A percentile compares a stretch with the other conserved stretches of the same genome.
Conservation (phyloP, 2,888 invertebrate genomes). For the Acrobasis repandana region DNA sequence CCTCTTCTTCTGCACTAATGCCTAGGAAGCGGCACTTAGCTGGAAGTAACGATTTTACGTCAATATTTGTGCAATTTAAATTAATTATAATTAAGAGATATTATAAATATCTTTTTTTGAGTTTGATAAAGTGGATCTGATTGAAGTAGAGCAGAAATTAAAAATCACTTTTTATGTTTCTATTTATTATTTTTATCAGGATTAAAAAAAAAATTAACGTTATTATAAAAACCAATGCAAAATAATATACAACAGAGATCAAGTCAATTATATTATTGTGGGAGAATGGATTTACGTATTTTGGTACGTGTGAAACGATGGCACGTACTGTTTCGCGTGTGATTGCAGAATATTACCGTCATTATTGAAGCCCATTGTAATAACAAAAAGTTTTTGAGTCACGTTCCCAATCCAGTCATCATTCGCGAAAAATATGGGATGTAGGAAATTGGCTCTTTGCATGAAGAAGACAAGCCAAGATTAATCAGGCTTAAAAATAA, state of each 20-base stretch:
- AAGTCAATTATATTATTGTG: slow-evolving; percentile 6
- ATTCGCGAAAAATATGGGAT: background rate
- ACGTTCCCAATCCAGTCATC: slow-evolving; percentile 6
- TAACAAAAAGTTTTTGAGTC: slow-evolving; percentile 16
- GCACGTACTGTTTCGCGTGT: slow-evolving; percentile 49
- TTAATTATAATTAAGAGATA: no score
- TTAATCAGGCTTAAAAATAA: no score
- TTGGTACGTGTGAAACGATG: slow-evolving; percentile 51
- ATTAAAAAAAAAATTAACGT: background rate
- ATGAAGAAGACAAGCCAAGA: background rate
- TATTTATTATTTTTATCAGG: no score
- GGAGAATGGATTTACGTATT: slow-evolving; percentile 29
- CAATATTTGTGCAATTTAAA: no score
- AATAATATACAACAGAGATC: background rate
- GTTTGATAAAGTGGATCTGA: no score
- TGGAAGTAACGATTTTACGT: no score
- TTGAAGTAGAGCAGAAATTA: no score
- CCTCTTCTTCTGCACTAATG: no score
- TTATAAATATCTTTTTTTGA: no score
- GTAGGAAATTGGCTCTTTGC: background rate
- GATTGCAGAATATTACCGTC: slow-evolving; percentile 50
- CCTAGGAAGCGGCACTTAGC: no score
- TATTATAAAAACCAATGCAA: background rate
- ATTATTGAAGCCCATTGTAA: slow-evolving; percentile 43
- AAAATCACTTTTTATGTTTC: no score